A percentile compares a stretch with the other conserved stretches of the same genome.
These are phyloP conservation scores for Hesperia comma DNA, from an alignment of 2,888 invertebrate species.

Conservation along the genomic window DNA sequence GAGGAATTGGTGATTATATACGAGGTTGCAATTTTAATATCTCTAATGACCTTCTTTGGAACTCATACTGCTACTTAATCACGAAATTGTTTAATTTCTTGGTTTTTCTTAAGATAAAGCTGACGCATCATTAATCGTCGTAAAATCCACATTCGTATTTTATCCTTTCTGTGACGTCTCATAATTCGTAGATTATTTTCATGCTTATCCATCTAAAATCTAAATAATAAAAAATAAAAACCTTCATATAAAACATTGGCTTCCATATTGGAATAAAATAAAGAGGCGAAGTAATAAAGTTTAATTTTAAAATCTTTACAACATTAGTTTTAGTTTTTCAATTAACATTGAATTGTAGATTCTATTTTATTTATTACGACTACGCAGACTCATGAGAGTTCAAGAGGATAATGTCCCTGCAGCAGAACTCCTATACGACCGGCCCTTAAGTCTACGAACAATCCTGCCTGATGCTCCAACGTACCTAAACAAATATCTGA, in stretches of 20 bases:
- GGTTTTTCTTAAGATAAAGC: neutral
- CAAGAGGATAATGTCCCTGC: slow-evolving; percentile 27
- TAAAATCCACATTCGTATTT: neutral
- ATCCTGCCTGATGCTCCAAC: slow-evolving; percentile 49
- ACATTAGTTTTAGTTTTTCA: slow-evolving; percentile 3
- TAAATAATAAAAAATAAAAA: slow-evolving; percentile 18
- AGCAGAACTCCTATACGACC: slow-evolving; percentile 25
- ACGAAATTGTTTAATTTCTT: no score
- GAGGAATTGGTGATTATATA: no score
- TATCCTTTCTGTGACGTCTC: neutral
- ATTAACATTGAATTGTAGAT: slow-evolving; percentile 13
- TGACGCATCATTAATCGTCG: neutral
- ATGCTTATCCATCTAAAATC: neutral
- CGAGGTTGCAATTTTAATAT: no score
- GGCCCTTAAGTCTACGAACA: slow-evolving; percentile 41
- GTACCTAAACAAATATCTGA: slow-evolving; percentile 47
- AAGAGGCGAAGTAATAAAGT: slow-evolving; percentile 25
- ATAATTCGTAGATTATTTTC: neutral
- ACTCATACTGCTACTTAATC: no score
- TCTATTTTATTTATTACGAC: slow-evolving; percentile 28
- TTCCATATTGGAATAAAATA: slow-evolving; percentile 31
- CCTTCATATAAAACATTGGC: neutral
- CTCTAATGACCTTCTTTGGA: no score
- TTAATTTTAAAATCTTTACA: slow-evolving; percentile 28
- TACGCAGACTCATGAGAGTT: slow-evolving; percentile 22